These are phyloP conservation scores for Danio rerio DNA, from an alignment of 2,113 vertebrate species.

Conservation along the genomic window DNA sequence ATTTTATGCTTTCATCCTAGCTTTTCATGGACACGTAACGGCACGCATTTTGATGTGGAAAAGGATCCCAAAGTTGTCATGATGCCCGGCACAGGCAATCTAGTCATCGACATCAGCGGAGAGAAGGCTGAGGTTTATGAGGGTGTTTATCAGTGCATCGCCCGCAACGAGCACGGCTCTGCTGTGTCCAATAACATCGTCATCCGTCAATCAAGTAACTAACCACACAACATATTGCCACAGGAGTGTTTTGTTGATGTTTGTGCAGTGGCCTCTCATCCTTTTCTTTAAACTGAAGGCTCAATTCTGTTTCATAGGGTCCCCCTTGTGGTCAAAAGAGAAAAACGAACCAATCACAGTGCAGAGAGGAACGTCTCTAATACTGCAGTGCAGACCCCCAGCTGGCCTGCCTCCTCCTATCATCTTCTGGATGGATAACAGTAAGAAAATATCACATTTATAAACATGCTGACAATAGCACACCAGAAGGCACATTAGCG, in stretches of 20 bases:
- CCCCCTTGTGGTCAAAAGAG: constrained; percentile 97
- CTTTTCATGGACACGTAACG: constrained; percentile 95
- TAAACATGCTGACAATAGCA: not conserved
- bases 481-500: not conserved
- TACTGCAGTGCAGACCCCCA: constrained; percentile 91
- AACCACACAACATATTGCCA: not conserved
- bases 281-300: not conserved
- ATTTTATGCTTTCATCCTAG: constrained; percentile 65
- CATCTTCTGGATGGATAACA: constrained; percentile 99
- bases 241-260: not conserved
- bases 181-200: constrained; percentile 92
- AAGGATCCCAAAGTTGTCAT: constrained; percentile 89
- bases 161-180: constrained; percentile 89
- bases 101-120: constrained; percentile 90
- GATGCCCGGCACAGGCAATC: constrained; percentile 89
- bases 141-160: constrained; percentile 93
- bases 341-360: constrained; percentile 86
- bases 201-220: constrained; percentile 89
- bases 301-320: constrained; percentile 79
- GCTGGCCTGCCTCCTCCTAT: constrained; percentile 91
- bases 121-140: constrained; percentile 93
- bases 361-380: constrained; percentile 83
- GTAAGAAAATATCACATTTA: constrained; percentile 74
- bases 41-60: constrained; percentile 93
- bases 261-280: not conserved